Base-by-base conservation (phyloP, 2,113 vertebrate genomes). In the Casuarius casuarius region DNA sequence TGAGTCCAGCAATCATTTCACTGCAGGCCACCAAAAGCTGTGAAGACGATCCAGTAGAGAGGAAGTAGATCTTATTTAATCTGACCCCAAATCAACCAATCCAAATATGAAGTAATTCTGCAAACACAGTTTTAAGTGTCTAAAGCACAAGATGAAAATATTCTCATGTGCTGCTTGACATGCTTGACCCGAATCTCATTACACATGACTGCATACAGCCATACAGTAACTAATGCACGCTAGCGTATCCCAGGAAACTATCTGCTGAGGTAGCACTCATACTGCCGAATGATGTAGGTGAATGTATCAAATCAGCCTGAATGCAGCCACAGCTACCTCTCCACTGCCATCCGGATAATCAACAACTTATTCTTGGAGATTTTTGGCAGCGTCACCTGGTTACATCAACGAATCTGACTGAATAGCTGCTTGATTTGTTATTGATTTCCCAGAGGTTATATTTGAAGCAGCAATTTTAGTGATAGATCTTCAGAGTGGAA, bases 361-460 rank as follows among this genome's bases (percentile, higher is more conserved):
- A 92, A 73, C 93, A 89, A n/a, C 75, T 80, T 73, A 17, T 72
- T 95, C 84, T n/a, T 54, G 92, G 95, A 76, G 95, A 65, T 29
- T 97, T 88, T 51, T 84, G 96, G 95, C 90, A 94, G 94, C 90
- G 83, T 97, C 84, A 89, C 89, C 95, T 87, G 79, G 95, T 92
- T 96, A 92, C 84, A 89, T 67, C 96, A 90, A 90, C 35, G 73
- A 95, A 93, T 92, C 90, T 91, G 94, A 94, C 78, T 11, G 90
- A 93, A 92, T 63, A 86, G 92, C 89, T 68, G 82, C 94, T 89
- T 95, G 93, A 95, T 97, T 97, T 95, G 89, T 93, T 97, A 97
- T 95, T 95, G 97, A 96, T 97, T 97, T 97, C 96, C 96, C 96
- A 13, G 73, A 38, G 67, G 92, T 78, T 54, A 58, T 81, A 71